Evolutionary conservation across 2,113 vertebrate genomes (phyloP).

Genomic region (Mesocricetus auratus): DNA sequence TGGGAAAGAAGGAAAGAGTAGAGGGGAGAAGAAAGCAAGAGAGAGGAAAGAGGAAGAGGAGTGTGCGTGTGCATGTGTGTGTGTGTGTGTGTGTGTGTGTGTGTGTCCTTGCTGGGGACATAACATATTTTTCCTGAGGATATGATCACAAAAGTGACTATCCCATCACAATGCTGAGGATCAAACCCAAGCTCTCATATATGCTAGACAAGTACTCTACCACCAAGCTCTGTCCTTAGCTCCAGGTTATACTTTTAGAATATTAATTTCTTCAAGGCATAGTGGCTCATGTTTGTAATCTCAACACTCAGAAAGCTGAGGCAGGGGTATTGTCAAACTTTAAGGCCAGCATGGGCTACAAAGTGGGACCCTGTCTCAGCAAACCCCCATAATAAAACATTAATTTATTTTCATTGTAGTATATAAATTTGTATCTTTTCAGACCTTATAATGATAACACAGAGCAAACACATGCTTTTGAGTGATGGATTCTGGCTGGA

Average conservation of each 20-base stretch:
- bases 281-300: neutral
- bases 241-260: neutral
- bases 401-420: neutral
- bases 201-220: neutral
- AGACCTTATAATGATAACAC: conserved; percentile 45
- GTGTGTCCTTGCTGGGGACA: neutral
- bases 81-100: neutral
- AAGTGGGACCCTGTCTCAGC: neutral
- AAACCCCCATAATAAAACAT: neutral
- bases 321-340: neutral
- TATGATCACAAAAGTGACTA: conserved; percentile 7
- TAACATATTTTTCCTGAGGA: conserved; percentile 14
- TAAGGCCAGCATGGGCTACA: neutral
- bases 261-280: neutral
- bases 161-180: neutral
- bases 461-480: neutral
- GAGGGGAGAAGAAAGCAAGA: conserved; percentile 82
- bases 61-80: neutral
- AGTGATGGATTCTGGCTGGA: neutral
- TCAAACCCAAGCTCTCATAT: neutral
- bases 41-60: too few species aligned
- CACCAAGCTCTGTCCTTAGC: neutral
- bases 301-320: neutral
- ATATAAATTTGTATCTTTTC: conserved; percentile 6
- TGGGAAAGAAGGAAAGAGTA: neutral